Conservation (phyloP, 2,113 vertebrate species). For the Perognathus longimembris region DNA sequence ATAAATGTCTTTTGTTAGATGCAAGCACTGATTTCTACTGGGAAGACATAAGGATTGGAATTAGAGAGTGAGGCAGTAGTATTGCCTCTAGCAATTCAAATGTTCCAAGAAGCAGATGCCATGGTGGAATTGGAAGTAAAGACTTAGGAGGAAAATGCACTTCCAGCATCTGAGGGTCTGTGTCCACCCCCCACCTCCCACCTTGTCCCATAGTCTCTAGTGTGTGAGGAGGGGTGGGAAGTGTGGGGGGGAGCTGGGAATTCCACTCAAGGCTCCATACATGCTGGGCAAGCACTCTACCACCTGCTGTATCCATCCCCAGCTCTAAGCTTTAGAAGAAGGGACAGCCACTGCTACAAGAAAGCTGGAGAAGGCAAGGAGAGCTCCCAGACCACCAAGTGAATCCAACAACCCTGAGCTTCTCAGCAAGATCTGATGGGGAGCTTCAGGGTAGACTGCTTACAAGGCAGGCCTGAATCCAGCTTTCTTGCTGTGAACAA, state of each 20-base stretch:
- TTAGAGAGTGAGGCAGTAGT: background rate
- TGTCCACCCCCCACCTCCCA: no score
- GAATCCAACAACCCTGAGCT: background rate
- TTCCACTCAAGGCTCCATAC: no score
- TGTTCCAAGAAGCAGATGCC: background rate
- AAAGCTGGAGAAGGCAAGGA: background rate
- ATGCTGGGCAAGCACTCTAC: no score
- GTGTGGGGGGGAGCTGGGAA: no score
- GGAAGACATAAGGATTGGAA: background rate
- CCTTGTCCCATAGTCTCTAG: no score
- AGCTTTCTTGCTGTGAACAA: background rate
- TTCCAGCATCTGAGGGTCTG: no score
- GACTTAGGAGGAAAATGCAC: no score
- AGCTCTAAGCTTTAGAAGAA: no score
- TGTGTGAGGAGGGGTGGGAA: no score
- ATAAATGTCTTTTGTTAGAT: slow-evolving; percentile 3
- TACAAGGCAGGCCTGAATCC: background rate
- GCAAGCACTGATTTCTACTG: background rate
- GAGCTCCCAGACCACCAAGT: background rate
- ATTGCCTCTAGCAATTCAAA: background rate
- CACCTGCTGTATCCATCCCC: no score
- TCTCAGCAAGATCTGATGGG: background rate
- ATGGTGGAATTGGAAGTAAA: background rate
- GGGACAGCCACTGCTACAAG: no score
- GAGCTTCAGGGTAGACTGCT: background rate